A percentile compares a stretch with the other conserved stretches of the same genome.
These are phyloP conservation scores for Chrysolina americana DNA, from an alignment of 2,888 invertebrate species.

Conservation along the genomic window DNA sequence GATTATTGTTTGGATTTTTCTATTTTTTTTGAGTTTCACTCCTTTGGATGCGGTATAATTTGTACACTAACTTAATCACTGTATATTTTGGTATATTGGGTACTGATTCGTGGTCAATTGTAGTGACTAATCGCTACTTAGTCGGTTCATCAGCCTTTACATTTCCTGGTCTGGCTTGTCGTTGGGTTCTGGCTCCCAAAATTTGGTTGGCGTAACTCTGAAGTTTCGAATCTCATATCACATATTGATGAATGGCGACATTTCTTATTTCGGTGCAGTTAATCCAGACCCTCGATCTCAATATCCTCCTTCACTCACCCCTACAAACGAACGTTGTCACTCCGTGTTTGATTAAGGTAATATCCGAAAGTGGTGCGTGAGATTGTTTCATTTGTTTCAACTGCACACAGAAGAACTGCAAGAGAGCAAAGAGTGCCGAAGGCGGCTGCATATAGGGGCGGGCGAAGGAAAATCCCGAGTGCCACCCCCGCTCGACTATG, in stretches of 20 bases:
- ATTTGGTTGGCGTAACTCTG: too few species aligned
- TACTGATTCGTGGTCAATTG: too few species aligned
- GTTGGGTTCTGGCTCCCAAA: too few species aligned
- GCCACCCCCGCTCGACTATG: slow-evolving; percentile 41
- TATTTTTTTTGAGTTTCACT: too few species aligned
- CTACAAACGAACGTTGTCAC: slow-evolving; percentile 52
- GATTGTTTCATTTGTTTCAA: slow-evolving; percentile 66
- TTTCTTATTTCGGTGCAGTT: slow-evolving; percentile 37
- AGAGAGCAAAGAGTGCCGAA: slow-evolving; percentile 45
- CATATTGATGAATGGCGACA: background rate
- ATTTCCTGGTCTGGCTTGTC: too few species aligned
- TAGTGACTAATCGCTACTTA: too few species aligned
- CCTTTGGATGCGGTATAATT: too few species aligned
- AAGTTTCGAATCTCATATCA: too few species aligned
- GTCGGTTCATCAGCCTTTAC: too few species aligned
- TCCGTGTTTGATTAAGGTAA: slow-evolving; percentile 68
- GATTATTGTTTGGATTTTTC: too few species aligned
- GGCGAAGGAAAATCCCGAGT: slow-evolving; percentile 31
- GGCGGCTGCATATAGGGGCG: slow-evolving; percentile 37
- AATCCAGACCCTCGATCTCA: slow-evolving; percentile 40
- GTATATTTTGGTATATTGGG: too few species aligned
- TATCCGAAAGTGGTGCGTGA: slow-evolving; percentile 65
- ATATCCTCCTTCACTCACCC: slow-evolving; percentile 36
- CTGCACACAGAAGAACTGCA: slow-evolving; percentile 38
- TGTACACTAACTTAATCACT: too few species aligned